A percentile compares a stretch with the other conserved stretches of the same genome.
Evolutionary conservation across 1,140 invertebrate species (phyloP).

Genomic region (Ceratina calcarata): DNA sequence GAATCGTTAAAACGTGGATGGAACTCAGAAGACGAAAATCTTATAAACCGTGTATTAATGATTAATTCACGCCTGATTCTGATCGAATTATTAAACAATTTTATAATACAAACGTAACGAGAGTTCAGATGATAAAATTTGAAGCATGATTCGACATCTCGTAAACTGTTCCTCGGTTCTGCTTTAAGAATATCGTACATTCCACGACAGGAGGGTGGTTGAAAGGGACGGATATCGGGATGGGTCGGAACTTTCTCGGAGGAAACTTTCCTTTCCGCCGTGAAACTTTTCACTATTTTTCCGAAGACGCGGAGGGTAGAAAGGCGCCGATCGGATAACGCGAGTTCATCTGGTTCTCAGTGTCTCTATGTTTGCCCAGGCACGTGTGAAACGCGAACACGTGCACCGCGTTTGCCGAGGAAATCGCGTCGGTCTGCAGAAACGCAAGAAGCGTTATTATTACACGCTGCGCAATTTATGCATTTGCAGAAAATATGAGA

Average conservation of each 20-base stretch:
- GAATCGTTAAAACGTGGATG: slow-evolving; percentile 50
- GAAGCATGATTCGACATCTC: not conserved
- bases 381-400: slow-evolving; percentile 35
- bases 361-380: slow-evolving; percentile 23
- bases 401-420: not conserved
- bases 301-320: not conserved
- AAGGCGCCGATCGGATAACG: slow-evolving; percentile 30
- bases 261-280: not conserved
- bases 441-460: slow-evolving; percentile 15
- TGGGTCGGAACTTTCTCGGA: not conserved
- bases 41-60: not conserved
- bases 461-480: not conserved
- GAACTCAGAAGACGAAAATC: too few species aligned
- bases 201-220: not conserved
- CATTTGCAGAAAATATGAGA: too few species aligned
- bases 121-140: not conserved
- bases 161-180: not conserved
- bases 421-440: slow-evolving; percentile 9
- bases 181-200: not conserved
- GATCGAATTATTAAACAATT: not conserved
- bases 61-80: not conserved
- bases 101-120: too few species aligned
- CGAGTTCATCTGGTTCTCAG: slow-evolving; percentile 23
- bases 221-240: not conserved
- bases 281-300: slow-evolving; percentile 22